These are phyloP conservation scores for Oncopodura yosiiana DNA, from an alignment of 1,140 invertebrate species.

Conservation along the genomic window DNA sequence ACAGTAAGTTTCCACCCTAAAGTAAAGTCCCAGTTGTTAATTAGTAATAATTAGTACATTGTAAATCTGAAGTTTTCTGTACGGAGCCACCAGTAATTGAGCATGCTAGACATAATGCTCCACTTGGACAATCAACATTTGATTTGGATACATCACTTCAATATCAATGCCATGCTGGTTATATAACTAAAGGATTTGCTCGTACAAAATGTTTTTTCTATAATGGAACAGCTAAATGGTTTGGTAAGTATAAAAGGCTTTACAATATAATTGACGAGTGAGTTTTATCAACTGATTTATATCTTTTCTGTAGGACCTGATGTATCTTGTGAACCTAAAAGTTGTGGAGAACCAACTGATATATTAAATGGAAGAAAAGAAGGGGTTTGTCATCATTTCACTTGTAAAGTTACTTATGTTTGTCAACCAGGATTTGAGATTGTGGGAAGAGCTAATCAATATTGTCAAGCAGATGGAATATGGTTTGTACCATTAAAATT, in stretches of 20 bases:
- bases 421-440: slow-evolving; percentile 88
- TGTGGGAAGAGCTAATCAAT: slow-evolving; percentile 67
- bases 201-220: slow-evolving; percentile 83
- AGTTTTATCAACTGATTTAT: slow-evolving; percentile 56
- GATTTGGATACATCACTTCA: slow-evolving; percentile 72
- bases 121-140: slow-evolving; percentile 67
- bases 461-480: slow-evolving; percentile 74
- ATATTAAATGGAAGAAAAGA: slow-evolving; percentile 83
- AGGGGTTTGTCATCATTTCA: slow-evolving; percentile 82
- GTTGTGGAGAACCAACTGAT: slow-evolving; percentile 54
- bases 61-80: slow-evolving; percentile 60
- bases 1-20: slow-evolving; percentile 49
- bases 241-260: no score
- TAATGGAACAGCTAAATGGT: slow-evolving; percentile 69
- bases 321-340: slow-evolving; percentile 69
- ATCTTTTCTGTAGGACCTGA: no score
- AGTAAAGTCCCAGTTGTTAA: not conserved
- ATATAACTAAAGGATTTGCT: slow-evolving; percentile 70
- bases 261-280: no score
- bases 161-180: slow-evolving; percentile 84
- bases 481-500: slow-evolving; percentile 48
- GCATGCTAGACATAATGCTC: slow-evolving; percentile 76
- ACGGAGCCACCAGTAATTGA: slow-evolving; percentile 72
- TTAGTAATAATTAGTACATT: not conserved
- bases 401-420: slow-evolving; percentile 80